Percentiles rank a stretch among this genome's conserved stretches.
phyloP scores from a whole-genome alignment of 2,113 vertebrate species.

The Thomomys bottae region DNA sequence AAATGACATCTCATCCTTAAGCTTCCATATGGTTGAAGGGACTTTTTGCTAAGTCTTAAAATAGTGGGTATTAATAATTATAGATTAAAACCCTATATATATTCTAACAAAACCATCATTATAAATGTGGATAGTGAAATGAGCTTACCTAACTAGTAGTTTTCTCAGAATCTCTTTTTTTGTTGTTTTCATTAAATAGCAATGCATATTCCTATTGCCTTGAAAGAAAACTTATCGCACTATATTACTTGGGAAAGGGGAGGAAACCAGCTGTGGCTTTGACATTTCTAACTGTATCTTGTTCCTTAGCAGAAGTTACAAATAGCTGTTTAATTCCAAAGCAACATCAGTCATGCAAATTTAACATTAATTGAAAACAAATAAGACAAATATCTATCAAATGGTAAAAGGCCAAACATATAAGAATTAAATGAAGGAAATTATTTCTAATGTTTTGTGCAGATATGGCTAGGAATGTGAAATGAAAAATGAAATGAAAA shows the following conservation, averaged over 20 bases:
- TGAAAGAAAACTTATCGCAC: not conserved
- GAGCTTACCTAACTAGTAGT: not conserved
- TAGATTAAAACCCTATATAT: conserved; percentile 1
- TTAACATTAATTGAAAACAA: conserved; percentile 35
- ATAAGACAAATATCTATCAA: conserved; percentile 19
- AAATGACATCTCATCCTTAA: not conserved
- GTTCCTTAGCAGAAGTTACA: not conserved
- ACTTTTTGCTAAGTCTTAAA: not conserved
- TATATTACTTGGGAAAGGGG: conserved; percentile 16
- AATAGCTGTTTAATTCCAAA: conserved; percentile 44
- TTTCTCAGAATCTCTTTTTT: conserved; percentile 24
- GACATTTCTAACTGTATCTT: not conserved
- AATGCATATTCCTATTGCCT: conserved; percentile 7
- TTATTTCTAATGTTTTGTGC: conserved; percentile 30
- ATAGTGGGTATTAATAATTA: not conserved
- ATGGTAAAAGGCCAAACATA: not conserved
- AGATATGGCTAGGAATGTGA: not conserved
- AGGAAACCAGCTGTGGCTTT: conserved; percentile 18
- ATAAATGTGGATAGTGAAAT: not conserved
- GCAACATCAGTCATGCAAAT: conserved; percentile 22
- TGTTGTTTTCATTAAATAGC: conserved; percentile 16
- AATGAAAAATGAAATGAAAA: conserved; percentile 48
- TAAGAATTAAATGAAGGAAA: not conserved
- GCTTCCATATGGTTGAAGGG: not conserved
- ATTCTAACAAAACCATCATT: not conserved